Percentiles rank a stretch among this genome's conserved stretches.
Conservation (phyloP, 2,888 invertebrate species). For the Venusia cambrica region DNA sequence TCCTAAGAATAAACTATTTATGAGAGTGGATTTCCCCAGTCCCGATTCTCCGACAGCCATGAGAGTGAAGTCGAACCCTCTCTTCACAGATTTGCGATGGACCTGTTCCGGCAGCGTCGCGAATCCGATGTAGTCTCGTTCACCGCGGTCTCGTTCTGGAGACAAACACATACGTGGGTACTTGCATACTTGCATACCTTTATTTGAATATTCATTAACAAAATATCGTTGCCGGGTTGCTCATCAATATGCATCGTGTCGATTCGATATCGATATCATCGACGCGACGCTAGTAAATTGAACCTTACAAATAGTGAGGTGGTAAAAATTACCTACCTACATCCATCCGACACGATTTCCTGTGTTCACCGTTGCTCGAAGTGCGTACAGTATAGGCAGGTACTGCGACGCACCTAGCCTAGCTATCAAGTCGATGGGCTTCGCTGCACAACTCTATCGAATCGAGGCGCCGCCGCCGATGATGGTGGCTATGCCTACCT, state of each 20-base stretch:
- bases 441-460: conserved; percentile 22
- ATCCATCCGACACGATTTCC: conserved; percentile 25
- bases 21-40: conserved; percentile 95
- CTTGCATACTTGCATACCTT: no score
- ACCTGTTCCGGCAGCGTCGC: conserved; percentile 98
- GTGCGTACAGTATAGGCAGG: conserved; percentile 11
- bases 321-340: no score
- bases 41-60: conserved; percentile 98
- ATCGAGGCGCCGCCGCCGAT: conserved; percentile 20
- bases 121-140: conserved; percentile 94
- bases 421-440: conserved; percentile 26
- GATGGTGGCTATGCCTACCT: no score
- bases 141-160: conserved; percentile 78
- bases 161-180: no score
- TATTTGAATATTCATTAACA: conserved; percentile 1
- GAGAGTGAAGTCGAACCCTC: conserved; percentile 97
- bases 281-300: conserved; percentile 14
- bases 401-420: conserved; percentile 15
- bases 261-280: conserved; percentile 14
- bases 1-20: conserved; percentile 96
- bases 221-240: conserved; percentile 6
- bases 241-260: conserved; percentile 13
- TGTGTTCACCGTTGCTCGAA: conserved; percentile 24
- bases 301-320: conserved; percentile 23
- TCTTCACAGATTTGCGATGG: conserved; percentile 96